These are phyloP conservation scores for Balaeniceps rex DNA, from an alignment of 2,113 vertebrate genomes.

Conservation along the genomic window DNA sequence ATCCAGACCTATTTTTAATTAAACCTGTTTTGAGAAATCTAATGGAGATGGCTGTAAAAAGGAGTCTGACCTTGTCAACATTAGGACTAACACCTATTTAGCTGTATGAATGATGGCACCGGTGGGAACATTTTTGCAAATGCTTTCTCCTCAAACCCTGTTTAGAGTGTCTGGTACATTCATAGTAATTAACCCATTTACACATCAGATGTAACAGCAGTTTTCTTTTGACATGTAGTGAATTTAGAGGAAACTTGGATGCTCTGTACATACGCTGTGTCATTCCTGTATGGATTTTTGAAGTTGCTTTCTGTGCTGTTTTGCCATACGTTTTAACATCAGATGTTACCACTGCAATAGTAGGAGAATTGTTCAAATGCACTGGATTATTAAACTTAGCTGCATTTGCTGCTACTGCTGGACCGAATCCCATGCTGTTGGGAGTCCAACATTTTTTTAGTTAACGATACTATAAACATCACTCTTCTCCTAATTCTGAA, in stretches of 20 bases:
- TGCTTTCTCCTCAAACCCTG: not conserved
- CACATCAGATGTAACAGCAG: not conserved
- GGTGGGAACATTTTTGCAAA: not conserved
- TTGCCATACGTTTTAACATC: not conserved
- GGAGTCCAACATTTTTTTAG: not conserved
- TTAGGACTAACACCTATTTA: slow-evolving; percentile 54
- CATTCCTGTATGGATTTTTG: not conserved
- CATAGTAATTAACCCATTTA: not conserved
- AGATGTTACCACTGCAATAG: not conserved
- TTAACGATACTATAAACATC: slow-evolving; percentile 33
- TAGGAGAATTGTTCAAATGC: not conserved
- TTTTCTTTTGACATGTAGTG: not conserved
- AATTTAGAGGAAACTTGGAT: not conserved
- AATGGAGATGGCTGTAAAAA: slow-evolving; percentile 40
- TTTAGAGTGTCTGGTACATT: not conserved
- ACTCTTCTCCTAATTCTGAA: slow-evolving; percentile 28
- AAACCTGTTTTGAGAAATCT: slow-evolving; percentile 56
- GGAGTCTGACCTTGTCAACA: slow-evolving; percentile 39
- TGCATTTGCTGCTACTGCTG: not conserved
- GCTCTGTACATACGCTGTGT: not conserved
- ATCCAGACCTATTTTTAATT: slow-evolving; percentile 59
- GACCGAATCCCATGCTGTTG: not conserved
- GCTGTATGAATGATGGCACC: slow-evolving; percentile 10
- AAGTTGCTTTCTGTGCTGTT: not conserved
- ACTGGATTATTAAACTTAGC: not conserved